Conservation (phyloP, 2,113 vertebrate genomes). For the Peromyscus californicus region DNA sequence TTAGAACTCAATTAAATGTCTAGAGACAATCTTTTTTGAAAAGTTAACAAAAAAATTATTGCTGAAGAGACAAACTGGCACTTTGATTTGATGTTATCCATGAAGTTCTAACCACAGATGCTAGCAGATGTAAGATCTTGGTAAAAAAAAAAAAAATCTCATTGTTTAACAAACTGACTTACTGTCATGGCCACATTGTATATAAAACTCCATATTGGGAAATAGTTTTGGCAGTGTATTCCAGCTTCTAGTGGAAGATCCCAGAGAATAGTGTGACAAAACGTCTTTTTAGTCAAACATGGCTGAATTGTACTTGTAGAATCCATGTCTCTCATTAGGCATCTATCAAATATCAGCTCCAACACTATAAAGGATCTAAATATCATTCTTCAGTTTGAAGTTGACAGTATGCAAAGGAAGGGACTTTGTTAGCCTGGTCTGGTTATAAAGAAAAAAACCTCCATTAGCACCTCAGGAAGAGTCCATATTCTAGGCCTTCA, state of each 20-base stretch:
- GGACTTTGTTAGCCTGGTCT: neutral
- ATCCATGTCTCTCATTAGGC: neutral
- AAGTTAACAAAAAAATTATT: neutral
- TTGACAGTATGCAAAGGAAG: neutral
- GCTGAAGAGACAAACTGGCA: neutral
- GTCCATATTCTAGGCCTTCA: neutral
- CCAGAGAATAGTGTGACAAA: neutral
- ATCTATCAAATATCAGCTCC: neutral
- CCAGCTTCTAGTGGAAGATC: neutral
- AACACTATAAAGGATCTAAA: neutral
- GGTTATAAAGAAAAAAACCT: neutral
- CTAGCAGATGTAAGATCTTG: neutral
- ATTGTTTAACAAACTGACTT: neutral
- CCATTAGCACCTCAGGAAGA: neutral
- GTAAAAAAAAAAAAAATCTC: neutral
- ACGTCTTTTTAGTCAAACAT: neutral
- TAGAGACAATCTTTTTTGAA: neutral
- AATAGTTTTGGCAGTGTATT: neutral
- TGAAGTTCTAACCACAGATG: neutral
- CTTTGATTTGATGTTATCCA: neutral
- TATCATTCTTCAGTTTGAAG: slow-evolving; percentile 12
- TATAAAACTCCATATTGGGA: neutral
- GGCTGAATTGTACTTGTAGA: neutral
- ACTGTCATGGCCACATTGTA: neutral
- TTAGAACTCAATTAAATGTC: slow-evolving; percentile 59